Evolutionary conservation across 2,888 invertebrate species (phyloP).

Genomic region (Cotesia congregata): DNA sequence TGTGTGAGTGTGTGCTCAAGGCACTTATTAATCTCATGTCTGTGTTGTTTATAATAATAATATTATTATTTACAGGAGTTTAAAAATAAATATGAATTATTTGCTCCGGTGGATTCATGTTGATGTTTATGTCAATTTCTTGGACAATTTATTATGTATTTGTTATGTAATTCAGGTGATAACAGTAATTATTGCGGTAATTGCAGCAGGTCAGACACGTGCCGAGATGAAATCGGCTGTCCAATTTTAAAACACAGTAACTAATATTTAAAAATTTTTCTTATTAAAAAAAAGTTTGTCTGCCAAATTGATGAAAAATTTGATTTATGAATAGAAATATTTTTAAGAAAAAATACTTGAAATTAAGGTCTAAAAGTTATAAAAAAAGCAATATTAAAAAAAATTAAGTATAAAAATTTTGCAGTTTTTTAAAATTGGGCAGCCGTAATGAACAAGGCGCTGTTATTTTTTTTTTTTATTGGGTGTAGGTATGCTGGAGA

Average conservation of each 20-base stretch:
- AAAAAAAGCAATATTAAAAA: too few relatives aligned
- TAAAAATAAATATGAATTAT: slow-evolving; percentile 2
- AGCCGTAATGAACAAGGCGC: slow-evolving; percentile 31
- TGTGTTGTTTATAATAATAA: slow-evolving; percentile 15
- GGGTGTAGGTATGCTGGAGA: too few relatives aligned
- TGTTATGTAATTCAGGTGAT: not conserved
- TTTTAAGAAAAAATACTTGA: too few relatives aligned
- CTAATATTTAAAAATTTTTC: too few relatives aligned
- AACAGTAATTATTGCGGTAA: not conserved
- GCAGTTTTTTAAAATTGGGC: too few relatives aligned
- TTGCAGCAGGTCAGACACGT: slow-evolving; percentile 50
- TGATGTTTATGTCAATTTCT: not conserved
- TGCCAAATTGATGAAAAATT: too few relatives aligned
- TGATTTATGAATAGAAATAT: too few relatives aligned
- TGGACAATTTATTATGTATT: not conserved
- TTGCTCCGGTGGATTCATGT: not conserved
- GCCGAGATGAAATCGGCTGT: slow-evolving; percentile 38
- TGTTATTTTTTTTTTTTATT: not conserved
- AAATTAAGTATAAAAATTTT: too few relatives aligned
- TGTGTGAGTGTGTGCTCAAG: slow-evolving; percentile 10
- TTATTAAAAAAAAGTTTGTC: too few relatives aligned
- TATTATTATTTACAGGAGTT: not conserved
- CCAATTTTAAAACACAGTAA: too few relatives aligned
- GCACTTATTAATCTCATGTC: slow-evolving; percentile 13
- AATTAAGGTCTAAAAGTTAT: too few relatives aligned